A percentile compares a stretch with the other conserved stretches of the same genome.
These are phyloP conservation scores for Laothoe populi DNA, from an alignment of 2,888 invertebrate genomes.

Conservation along the genomic window DNA sequence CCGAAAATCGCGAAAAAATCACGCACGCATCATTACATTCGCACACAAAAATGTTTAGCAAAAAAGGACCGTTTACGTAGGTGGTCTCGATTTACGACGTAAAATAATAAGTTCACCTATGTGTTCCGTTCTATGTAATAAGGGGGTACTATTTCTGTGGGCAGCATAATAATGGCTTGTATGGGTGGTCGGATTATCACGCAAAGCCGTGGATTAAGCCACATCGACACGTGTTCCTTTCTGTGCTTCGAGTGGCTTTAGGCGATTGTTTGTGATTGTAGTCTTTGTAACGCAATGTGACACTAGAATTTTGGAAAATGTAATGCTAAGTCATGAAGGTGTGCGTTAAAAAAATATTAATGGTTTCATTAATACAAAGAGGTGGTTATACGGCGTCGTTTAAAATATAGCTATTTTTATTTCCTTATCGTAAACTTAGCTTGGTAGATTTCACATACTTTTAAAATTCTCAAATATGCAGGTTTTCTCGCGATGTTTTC, in stretches of 20 bases:
- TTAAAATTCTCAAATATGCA: too few species aligned
- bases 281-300: slow-evolving; percentile 43
- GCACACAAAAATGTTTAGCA: slow-evolving; percentile 61
- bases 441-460: too few species aligned
- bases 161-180: slow-evolving; percentile 68
- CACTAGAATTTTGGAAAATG: not conserved
- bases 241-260: slow-evolving; percentile 71
- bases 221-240: slow-evolving; percentile 80
- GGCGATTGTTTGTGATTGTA: slow-evolving; percentile 67
- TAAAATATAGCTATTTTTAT: not conserved
- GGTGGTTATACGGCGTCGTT: not conserved
- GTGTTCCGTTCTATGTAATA: slow-evolving; percentile 76
- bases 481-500: too few species aligned
- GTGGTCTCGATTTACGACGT: slow-evolving; percentile 78
- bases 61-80: slow-evolving; percentile 62
- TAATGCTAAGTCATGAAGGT: not conserved
- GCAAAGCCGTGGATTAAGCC: slow-evolving; percentile 76
- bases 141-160: slow-evolving; percentile 74
- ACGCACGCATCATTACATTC: slow-evolving; percentile 80
- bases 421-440: too few species aligned
- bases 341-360: too few species aligned
- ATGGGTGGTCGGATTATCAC: slow-evolving; percentile 80
- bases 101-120: slow-evolving; percentile 78
- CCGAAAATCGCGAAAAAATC: slow-evolving; percentile 71
- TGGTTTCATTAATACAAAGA: too few species aligned